A percentile compares a stretch with the other conserved stretches of the same genome.
phyloP scores from a whole-genome alignment of 2,113 vertebrate species.

The Chionodraco myersi region DNA sequence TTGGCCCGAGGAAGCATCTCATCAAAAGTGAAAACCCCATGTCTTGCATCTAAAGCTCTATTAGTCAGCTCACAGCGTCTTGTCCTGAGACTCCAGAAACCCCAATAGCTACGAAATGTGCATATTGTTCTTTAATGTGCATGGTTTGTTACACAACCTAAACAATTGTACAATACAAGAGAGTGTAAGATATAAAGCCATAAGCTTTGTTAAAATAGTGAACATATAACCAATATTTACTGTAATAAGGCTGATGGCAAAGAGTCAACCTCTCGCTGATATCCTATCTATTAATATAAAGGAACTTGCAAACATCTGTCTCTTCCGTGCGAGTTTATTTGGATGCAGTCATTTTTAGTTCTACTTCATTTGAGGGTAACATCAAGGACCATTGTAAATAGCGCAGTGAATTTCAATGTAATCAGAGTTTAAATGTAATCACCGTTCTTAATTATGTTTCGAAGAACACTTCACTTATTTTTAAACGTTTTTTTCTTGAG shows the following conservation, averaged over 20 bases:
- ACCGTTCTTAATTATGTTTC: conserved; percentile 10
- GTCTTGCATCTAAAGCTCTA: conserved; percentile 14
- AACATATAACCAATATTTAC: neutral
- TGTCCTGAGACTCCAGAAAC: neutral
- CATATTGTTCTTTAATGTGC: neutral
- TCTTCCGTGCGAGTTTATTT: neutral
- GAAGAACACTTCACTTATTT: neutral
- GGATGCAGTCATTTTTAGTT: conserved; percentile 2
- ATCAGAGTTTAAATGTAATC: conserved; percentile 11
- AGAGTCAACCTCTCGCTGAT: neutral
- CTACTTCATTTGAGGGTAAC: conserved; percentile 10
- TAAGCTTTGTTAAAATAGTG: neutral
- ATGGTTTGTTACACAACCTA: neutral
- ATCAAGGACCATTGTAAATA: conserved; percentile 11
- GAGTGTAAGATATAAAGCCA: neutral
- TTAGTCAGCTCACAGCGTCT: conserved; percentile 12
- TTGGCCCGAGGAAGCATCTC: conserved; percentile 5
- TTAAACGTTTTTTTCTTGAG: conserved; percentile 14
- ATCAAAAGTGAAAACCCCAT: conserved; percentile 14
- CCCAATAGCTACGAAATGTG: neutral
- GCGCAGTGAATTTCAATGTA: conserved; percentile 16
- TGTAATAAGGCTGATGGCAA: too few relatives aligned
- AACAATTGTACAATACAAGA: neutral
- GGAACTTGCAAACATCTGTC: neutral
- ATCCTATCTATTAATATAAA: conserved; percentile 1